A percentile compares a stretch with the other conserved stretches of the same genome.
phyloP scores from a whole-genome alignment of 2,888 invertebrate genomes.

The Dicyrtoma fusca region DNA sequence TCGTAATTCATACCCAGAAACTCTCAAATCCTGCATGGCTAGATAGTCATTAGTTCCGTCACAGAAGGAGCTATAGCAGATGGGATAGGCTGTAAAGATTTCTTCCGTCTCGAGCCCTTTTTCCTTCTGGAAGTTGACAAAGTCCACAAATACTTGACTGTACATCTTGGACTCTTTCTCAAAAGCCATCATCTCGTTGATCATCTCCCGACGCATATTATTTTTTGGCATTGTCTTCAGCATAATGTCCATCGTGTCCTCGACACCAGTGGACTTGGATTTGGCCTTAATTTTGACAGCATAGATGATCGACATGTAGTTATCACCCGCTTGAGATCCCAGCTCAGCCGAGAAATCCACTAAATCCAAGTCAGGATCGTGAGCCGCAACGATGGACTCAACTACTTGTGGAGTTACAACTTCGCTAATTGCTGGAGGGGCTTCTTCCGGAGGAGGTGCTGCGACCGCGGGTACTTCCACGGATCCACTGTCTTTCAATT shows the following conservation, averaged over 20 bases:
- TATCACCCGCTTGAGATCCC: constrained; percentile 50
- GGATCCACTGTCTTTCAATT: too few relatives aligned
- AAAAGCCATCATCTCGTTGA: constrained; percentile 49
- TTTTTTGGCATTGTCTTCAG: constrained; percentile 48
- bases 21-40: constrained; percentile 47
- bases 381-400: constrained; percentile 41
- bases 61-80: constrained; percentile 43
- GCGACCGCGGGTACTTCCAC: too few relatives aligned
- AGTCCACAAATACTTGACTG: constrained; percentile 32
- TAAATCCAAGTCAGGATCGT: constrained; percentile 42
- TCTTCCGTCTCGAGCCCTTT: constrained; percentile 33
- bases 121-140: constrained; percentile 41
- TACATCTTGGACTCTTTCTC: constrained; percentile 47
- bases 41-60: constrained; percentile 44
- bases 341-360: constrained; percentile 38
- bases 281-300: constrained; percentile 43
- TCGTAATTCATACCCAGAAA: constrained; percentile 43
- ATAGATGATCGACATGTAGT: constrained; percentile 56
- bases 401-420: constrained; percentile 51
- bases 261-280: constrained; percentile 26
- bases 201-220: constrained; percentile 43
- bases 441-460: too few relatives aligned
- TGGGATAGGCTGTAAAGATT: constrained; percentile 42
- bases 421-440: constrained; percentile 49
- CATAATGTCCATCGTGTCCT: constrained; percentile 42